phyloP scores from a whole-genome alignment of 2,113 vertebrate species.

The Maccullochella peelii region DNA sequence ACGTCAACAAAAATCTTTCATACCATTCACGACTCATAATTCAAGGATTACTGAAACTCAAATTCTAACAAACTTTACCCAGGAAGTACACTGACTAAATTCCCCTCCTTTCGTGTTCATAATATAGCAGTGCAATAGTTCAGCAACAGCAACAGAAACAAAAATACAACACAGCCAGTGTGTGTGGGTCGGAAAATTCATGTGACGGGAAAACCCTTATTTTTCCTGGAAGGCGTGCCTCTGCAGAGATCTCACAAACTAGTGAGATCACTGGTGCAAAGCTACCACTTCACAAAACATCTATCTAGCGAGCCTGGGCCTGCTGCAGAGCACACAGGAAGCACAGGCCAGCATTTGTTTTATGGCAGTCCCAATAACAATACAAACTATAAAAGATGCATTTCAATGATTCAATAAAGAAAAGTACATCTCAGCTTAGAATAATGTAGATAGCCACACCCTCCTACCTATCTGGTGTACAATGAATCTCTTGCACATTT shows the following conservation, averaged over 20 bases:
- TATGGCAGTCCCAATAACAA: conserved; percentile 29
- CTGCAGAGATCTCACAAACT: conserved; percentile 46
- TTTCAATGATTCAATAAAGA: conserved; percentile 31
- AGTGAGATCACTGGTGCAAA: conserved; percentile 56
- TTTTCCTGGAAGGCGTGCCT: conserved; percentile 58
- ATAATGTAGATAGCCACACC: background rate
- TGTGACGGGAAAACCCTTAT: conserved; percentile 61
- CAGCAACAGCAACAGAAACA: conserved; percentile 34
- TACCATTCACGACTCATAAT: background rate
- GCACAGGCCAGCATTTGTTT: conserved; percentile 25
- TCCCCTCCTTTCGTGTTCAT: conserved; percentile 3
- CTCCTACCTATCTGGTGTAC: background rate
- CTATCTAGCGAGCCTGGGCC: conserved; percentile 48
- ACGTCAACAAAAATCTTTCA: background rate
- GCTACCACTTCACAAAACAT: conserved; percentile 35
- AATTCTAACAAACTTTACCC: conserved; percentile 9
- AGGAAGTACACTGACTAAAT: conserved; percentile 3
- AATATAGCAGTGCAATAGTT: background rate
- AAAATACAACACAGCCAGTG: conserved; percentile 21
- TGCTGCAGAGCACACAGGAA: conserved; percentile 54
- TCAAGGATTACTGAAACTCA: background rate
- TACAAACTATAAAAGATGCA: background rate
- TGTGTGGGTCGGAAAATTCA: conserved; percentile 52
- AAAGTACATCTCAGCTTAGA: background rate
- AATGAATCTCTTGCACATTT: conserved; percentile 9